Base-by-base conservation (phyloP, 2,113 vertebrate species). In the Colaptes auratus region DNA sequence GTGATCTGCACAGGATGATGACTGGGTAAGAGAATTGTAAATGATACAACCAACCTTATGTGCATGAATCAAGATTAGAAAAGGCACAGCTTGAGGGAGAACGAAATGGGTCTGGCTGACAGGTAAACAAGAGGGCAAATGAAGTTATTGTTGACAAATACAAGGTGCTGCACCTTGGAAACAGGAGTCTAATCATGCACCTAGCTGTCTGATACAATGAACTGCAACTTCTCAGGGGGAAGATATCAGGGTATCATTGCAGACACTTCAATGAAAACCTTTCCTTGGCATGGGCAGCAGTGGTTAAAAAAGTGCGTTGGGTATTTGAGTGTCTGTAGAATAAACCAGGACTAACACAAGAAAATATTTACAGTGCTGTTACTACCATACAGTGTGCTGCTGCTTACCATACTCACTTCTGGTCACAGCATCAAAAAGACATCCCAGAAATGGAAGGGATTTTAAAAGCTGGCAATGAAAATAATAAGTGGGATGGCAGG, bases 91-190 rank as follows among this genome's bases (percentile, higher is more conserved):
- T 80, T 85, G 42, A 85, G 82, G 80, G 23, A 6, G 52, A 59
- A n/a, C 50, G 70, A 91, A 90, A 72, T 63, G 35, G 73, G 58
- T 8, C 50, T 92, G 56, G n/a, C 81, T 93, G 86, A 52, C 67
- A 87, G 75, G 55, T 85, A 84, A 94, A 85, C 59, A 92, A 80
- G 52, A 48, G 52, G 46, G 21, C 44, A 93, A 92, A 91, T 82
- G 70, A 92, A 95, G 87, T 94, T 89, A 75, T 39, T 89, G 86
- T 87, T 94, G 92, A 87, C 50, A 92, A 94, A 95, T 76, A 52
- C 35, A 92, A 92, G 48, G 64, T 71, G 52, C 60, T 82, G 71
- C 42, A 70, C 79, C 65, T 74, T 89, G 93, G 94, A 92, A 92
- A 82, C 63, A 88, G 58, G 73, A 87, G 74, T 50, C 79, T 92